A percentile compares a stretch with the other conserved stretches of the same genome.
phyloP scores from a whole-genome alignment of 2,888 invertebrate species.

The Aphodius sticticus region DNA sequence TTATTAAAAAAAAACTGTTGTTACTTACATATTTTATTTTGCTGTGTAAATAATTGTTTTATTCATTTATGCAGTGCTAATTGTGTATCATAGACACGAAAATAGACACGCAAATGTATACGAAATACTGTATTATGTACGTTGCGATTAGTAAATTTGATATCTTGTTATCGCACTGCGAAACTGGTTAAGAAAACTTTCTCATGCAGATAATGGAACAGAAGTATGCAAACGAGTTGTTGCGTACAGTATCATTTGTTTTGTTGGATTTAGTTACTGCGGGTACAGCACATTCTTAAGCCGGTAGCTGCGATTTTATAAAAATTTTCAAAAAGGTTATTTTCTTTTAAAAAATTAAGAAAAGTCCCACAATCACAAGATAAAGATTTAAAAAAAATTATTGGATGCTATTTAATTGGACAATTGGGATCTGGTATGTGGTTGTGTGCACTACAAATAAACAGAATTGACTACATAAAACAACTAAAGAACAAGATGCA shows the following conservation, averaged over 20 bases:
- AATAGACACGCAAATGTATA: not conserved
- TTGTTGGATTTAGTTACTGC: no score
- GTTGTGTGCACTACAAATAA: no score
- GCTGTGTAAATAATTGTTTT: not conserved
- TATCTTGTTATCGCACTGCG: not conserved
- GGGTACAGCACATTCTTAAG: not conserved
- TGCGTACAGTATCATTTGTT: not conserved
- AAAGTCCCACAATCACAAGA: no score
- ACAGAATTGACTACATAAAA: no score
- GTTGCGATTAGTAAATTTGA: not conserved
- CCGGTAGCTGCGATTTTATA: not conserved
- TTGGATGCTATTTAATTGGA: no score
- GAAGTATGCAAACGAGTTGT: not conserved
- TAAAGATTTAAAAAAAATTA: no score
- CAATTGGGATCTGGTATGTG: no score
- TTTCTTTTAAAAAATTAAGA: no score
- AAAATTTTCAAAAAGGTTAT: no score
- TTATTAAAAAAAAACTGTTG: not conserved
- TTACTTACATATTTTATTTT: not conserved
- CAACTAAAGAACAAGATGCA: no score
- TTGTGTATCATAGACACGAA: not conserved
- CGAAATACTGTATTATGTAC: not conserved
- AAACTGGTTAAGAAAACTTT: conserved; percentile 4
- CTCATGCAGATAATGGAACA: conserved; percentile 4
- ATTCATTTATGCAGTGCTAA: not conserved